Percentiles rank a stretch among this genome's conserved stretches.
Evolutionary conservation across 2,888 invertebrate genomes (phyloP).

Genomic region (Neoaliturus tenellus): DNA sequence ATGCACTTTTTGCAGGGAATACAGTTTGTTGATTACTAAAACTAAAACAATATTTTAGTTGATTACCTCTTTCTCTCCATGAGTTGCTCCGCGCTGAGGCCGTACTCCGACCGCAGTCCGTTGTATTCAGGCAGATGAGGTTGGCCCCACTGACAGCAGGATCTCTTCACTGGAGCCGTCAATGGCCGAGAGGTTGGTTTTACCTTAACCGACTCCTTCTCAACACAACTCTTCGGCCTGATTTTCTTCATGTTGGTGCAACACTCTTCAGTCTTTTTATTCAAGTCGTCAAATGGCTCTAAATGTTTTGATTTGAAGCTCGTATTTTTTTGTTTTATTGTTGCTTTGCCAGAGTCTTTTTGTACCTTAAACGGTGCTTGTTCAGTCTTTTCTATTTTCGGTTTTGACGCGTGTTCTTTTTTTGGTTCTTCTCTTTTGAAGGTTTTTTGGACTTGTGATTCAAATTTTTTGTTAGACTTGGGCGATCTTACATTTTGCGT

Average conservation of each 20-base stretch:
- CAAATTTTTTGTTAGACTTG: background rate
- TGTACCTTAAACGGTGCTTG: background rate
- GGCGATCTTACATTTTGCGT: constrained; percentile 34
- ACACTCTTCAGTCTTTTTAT: constrained; percentile 22
- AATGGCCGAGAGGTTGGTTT: constrained; percentile 48
- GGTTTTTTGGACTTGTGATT: background rate
- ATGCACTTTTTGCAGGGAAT: too few species aligned
- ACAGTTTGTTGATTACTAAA: too few species aligned
- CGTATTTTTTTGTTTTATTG: constrained; percentile 29
- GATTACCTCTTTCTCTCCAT: constrained; percentile 67
- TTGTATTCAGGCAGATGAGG: constrained; percentile 66
- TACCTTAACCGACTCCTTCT: constrained; percentile 31
- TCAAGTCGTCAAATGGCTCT: constrained; percentile 6
- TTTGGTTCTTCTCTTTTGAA: background rate
- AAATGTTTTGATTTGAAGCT: constrained; percentile 29
- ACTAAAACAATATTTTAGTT: too few species aligned
- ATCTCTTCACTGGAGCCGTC: constrained; percentile 56
- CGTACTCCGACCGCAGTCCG: constrained; percentile 68
- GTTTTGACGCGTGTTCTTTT: constrained; percentile 3
- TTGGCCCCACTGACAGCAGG: constrained; percentile 56
- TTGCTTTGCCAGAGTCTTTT: too few species aligned
- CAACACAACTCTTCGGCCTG: constrained; percentile 59
- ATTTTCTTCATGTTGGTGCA: constrained; percentile 1
- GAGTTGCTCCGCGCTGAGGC: constrained; percentile 67
- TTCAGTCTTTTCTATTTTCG: constrained; percentile 35